These are phyloP conservation scores for Lerista edwardsae DNA, from an alignment of 2,797 vertebrate species.

Conservation along the genomic window DNA sequence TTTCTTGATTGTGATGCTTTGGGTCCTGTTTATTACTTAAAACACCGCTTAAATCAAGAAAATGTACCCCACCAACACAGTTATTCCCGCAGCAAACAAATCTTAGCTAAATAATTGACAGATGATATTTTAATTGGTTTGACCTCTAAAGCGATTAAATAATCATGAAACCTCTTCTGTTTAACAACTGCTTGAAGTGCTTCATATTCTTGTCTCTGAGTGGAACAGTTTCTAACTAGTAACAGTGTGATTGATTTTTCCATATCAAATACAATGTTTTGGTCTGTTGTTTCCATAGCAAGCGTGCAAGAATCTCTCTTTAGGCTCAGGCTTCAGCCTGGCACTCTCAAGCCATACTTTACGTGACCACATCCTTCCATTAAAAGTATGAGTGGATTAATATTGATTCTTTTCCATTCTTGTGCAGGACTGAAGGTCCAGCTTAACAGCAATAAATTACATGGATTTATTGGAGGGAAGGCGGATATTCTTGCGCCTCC, in stretches of 20 bases:
- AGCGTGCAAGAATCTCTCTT: conserved; percentile 72
- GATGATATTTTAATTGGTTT: conserved; percentile 76
- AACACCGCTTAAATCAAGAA: conserved; percentile 59
- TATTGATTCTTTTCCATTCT: conserved; percentile 75
- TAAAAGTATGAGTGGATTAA: conserved; percentile 79
- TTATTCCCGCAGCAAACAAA: conserved; percentile 64
- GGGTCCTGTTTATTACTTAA: conserved; percentile 47
- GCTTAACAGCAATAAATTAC: conserved; percentile 74
- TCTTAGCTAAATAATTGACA: conserved; percentile 67
- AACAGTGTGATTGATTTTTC: conserved; percentile 77
- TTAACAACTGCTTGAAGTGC: conserved; percentile 71
- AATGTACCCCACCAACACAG: conserved; percentile 63
- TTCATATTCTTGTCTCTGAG: conserved; percentile 70
- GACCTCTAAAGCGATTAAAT: conserved; percentile 73
- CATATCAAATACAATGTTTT: conserved; percentile 72
- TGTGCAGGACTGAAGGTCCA: conserved; percentile 67
- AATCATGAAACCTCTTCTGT: conserved; percentile 74
- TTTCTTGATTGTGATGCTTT: conserved; percentile 18
- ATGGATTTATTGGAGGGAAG: no score
- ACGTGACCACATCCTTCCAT: conserved; percentile 76
- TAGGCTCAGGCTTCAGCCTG: conserved; percentile 60
- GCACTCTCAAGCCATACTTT: conserved; percentile 63
- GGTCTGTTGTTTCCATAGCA: conserved; percentile 75
- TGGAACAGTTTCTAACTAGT: conserved; percentile 64
- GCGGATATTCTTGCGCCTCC: conserved; percentile 48